A percentile compares a stretch with the other conserved stretches of the same genome.
These are phyloP conservation scores for Palythoa caribaeorum DNA, from an alignment of 92 coral and sea anemone species.

Conservation along the genomic window DNA sequence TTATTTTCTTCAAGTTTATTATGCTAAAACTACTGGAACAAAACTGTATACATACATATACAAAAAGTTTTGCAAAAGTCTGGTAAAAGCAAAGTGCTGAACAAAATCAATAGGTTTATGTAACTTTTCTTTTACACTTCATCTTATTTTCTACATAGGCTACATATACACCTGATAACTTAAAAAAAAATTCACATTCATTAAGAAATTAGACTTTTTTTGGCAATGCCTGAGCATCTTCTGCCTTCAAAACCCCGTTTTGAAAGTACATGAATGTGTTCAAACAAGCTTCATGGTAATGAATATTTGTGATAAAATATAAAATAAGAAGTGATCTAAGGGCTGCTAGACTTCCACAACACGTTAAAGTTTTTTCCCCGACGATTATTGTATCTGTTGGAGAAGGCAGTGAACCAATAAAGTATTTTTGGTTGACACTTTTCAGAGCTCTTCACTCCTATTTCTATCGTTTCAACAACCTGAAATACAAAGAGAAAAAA, in stretches of 20 bases:
- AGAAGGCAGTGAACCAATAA: conserved; percentile 10
- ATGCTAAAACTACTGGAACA: neutral
- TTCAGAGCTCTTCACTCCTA: neutral
- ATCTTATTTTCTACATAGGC: neutral
- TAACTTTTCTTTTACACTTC: neutral
- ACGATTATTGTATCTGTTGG: neutral
- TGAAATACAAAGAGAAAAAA: neutral
- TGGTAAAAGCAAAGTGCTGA: neutral
- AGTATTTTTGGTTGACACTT: conserved; percentile 12
- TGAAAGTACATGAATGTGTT: conserved; percentile 16
- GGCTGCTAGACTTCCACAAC: neutral
- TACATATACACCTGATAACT: neutral
- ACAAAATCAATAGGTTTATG: neutral
- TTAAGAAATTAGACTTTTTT: conserved; percentile 8
- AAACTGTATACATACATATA: neutral
- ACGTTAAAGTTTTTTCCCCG: neutral
- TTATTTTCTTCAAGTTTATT: no score
- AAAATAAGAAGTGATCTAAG: neutral
- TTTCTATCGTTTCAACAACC: conserved; percentile 7
- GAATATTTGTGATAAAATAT: neutral
- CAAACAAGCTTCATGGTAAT: conserved; percentile 1
- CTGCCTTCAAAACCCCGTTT: conserved; percentile 7
- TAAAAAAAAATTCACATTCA: neutral
- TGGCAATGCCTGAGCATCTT: neutral
- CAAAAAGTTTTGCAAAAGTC: neutral